Evolutionary conservation across 2,888 invertebrate species (phyloP), one percentile per base, ranked within the genome.

Genomic region (Drosophila yooni): DNA sequence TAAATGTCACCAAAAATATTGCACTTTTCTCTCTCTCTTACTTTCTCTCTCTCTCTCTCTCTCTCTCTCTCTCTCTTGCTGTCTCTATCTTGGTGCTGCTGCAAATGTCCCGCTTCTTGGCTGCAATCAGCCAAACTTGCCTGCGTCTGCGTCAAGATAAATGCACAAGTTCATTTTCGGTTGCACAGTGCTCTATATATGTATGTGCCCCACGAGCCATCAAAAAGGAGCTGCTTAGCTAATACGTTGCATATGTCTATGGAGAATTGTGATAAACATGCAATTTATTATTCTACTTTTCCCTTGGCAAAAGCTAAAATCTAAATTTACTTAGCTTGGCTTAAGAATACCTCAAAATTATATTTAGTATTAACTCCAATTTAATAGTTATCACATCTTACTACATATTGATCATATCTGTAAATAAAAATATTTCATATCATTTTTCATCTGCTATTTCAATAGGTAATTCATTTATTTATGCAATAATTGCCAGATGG

Each of bases 121-220:
- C 81, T 83, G 82, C 88, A 89, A 89, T 84, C 91, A 89, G 82
- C 72, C 88, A 86, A 81, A 89, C 73, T 89, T 86, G 73, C 57
- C 79, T 74, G 66, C 68, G 79, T 70, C 80, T 58, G 74, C 85
- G 74, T 85, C 91, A 82, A 87, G 87, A 87, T 91, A 91, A 91
- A 82, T 89, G 86, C 90, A 89, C 88, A 88, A 87, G 90, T 87
- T 91, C 91, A 91, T 87, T 91, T 91, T 88, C 53, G 61, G 70
- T 69, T 74, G 50, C 83, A 67, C n/a, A 71, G 63, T 83, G 81
- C 79, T 63, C 81, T 50, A 46, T 36, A 50, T 27, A 51, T 58
- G 27, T 10, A 15, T 15, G 21, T 31, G 46, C 6, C 21, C 62
- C 59, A 31, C 50, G 29, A 15, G 43, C 25, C 56, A 21, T 43